phyloP scores from a whole-genome alignment of 2,888 invertebrate genomes.

The Pseudococcus longispinus region DNA sequence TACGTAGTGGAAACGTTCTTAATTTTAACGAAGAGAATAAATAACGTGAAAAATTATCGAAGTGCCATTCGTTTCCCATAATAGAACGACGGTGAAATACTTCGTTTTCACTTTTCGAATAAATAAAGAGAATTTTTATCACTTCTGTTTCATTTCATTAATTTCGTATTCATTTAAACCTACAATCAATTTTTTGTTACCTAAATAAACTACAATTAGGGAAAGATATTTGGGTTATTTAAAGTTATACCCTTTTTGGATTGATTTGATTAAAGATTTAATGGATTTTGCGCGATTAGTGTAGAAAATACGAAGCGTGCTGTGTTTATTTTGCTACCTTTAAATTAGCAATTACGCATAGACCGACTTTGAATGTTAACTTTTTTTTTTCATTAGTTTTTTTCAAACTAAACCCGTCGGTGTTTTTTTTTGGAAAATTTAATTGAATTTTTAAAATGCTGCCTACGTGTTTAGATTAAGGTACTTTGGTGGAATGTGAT shows the following conservation, averaged over 20 bases:
- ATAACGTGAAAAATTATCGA: neutral
- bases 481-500: neutral
- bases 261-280: slow-evolving; percentile 19
- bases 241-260: neutral
- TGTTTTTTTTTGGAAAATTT: neutral
- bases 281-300: neutral
- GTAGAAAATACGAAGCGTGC: neutral
- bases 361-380: neutral
- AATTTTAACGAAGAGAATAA: neutral
- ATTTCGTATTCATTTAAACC: neutral
- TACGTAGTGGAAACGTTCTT: no score
- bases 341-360: neutral
- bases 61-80: neutral
- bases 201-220: neutral
- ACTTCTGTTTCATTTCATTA: neutral
- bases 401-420: neutral
- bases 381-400: neutral
- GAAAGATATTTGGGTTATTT: neutral
- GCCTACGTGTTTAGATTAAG: neutral
- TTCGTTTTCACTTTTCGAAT: neutral
- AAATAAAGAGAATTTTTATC: neutral
- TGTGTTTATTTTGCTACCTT: neutral
- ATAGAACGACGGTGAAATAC: neutral
- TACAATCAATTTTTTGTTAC: neutral
- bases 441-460: neutral